These are phyloP conservation scores for Alligator sinensis DNA, from an alignment of 2,113 vertebrate species.

Conservation along the genomic window DNA sequence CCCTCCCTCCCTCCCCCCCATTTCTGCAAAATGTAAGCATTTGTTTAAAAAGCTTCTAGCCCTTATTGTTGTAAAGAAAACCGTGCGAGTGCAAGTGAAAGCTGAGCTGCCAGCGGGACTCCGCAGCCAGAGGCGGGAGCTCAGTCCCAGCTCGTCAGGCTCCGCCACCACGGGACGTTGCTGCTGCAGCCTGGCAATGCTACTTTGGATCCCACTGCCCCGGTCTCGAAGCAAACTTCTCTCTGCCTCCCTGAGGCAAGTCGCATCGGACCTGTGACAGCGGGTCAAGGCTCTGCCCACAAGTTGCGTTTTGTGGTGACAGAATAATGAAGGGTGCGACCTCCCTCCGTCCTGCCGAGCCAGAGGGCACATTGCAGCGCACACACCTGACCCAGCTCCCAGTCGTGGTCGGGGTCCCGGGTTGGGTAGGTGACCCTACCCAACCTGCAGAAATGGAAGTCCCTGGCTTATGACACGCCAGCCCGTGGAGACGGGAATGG, in stretches of 20 bases:
- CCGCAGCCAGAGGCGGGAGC: slow-evolving; percentile 12
- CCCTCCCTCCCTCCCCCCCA: not conserved
- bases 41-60: not conserved
- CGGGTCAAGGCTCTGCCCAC: not conserved
- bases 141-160: rapidly evolving
- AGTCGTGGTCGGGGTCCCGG: too few relatives aligned
- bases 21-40: not conserved
- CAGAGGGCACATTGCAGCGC: rapidly evolving
- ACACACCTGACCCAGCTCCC: not conserved
- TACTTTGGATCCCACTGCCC: not conserved
- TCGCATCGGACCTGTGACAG: not conserved
- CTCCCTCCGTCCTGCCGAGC: not conserved
- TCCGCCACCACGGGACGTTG: not conserved
- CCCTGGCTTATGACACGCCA: not conserved
- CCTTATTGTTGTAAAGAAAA: not conserved
- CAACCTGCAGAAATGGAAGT: too few relatives aligned
- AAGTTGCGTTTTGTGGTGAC: not conserved
- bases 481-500: slow-evolving; percentile 18
- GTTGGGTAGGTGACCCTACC: too few relatives aligned
- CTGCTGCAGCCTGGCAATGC: not conserved
- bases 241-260: not conserved
- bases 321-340: not conserved
- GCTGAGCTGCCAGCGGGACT: not conserved
- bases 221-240: not conserved
- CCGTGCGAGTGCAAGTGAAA: too few relatives aligned